phyloP scores from a whole-genome alignment of 2,113 vertebrate genomes.

The Scytalopus superciliaris region DNA sequence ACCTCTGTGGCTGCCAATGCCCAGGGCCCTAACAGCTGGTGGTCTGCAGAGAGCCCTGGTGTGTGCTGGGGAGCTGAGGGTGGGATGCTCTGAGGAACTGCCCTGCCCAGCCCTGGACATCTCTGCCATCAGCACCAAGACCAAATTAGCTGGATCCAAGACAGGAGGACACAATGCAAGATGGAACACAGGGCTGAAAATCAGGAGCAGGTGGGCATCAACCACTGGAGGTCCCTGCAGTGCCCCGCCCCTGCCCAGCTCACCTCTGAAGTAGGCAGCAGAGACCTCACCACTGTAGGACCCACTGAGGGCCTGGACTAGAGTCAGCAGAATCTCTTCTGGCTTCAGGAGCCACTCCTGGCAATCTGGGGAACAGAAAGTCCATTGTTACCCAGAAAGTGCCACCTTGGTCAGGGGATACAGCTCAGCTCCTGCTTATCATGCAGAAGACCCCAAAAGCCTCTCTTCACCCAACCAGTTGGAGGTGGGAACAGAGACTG shows the following conservation, averaged over 20 bases:
- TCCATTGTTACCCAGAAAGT: background rate
- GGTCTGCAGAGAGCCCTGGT: background rate
- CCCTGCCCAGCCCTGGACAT: background rate
- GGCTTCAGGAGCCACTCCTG: background rate
- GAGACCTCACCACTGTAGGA: slow-evolving; percentile 13
- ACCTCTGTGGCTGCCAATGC: background rate
- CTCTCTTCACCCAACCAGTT: background rate
- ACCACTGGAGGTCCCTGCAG: too few species aligned
- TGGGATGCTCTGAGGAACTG: background rate
- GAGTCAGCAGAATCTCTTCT: background rate
- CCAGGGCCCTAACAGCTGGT: background rate
- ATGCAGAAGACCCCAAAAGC: background rate
- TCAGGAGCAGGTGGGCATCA: background rate
- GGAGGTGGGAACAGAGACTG: background rate
- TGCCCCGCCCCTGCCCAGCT: background rate
- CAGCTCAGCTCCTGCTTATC: background rate
- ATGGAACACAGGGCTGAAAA: background rate
- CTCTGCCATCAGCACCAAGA: background rate
- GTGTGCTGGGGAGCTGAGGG: background rate
- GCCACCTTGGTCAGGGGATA: background rate
- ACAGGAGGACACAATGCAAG: background rate
- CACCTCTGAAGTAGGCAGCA: slow-evolving; percentile 37
- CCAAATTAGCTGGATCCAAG: background rate
- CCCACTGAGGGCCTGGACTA: background rate
- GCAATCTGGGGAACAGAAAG: slow-evolving; percentile 8